Evolutionary conservation across 2,797 vertebrate genomes (phyloP).

Genomic region (Periophthalmus magnuspinnatus): DNA sequence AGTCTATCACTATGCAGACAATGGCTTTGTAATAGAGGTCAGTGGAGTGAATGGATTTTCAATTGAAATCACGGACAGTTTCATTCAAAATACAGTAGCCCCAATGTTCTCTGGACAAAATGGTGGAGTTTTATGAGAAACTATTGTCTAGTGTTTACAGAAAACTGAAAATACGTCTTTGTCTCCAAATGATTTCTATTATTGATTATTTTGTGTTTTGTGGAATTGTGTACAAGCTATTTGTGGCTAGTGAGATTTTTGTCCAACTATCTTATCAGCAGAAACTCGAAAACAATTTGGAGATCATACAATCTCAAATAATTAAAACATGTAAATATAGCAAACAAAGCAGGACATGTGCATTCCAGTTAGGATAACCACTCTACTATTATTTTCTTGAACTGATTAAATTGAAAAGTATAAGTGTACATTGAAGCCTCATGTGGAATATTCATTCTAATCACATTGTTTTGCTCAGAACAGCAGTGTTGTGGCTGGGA

Average conservation of each 20-base stretch:
- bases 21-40: constrained; percentile 30
- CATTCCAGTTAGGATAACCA: too few relatives aligned
- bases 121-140: constrained; percentile 20
- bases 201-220: not conserved
- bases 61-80: constrained; percentile 13
- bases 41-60: constrained; percentile 14
- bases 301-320: too few relatives aligned
- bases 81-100: constrained; percentile 39
- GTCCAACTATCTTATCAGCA: not conserved
- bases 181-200: constrained; percentile 3
- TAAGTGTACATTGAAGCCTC: too few relatives aligned
- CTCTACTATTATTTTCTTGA: too few relatives aligned
- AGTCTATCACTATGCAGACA: constrained; percentile 21
- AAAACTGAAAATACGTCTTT: constrained; percentile 14
- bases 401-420: too few relatives aligned
- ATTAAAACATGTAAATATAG: too few relatives aligned
- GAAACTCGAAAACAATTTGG: not conserved
- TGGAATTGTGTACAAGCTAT: not conserved
- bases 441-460: too few relatives aligned
- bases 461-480: too few relatives aligned
- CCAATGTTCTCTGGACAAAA: constrained; percentile 11
- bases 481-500: too few relatives aligned
- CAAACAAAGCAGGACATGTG: too few relatives aligned
- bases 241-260: not conserved
- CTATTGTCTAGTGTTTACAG: constrained; percentile 18